A percentile compares a stretch with the other conserved stretches of the same genome.
phyloP scores from a whole-genome alignment of 2,888 invertebrate genomes.

The Oasisia sp. region DNA sequence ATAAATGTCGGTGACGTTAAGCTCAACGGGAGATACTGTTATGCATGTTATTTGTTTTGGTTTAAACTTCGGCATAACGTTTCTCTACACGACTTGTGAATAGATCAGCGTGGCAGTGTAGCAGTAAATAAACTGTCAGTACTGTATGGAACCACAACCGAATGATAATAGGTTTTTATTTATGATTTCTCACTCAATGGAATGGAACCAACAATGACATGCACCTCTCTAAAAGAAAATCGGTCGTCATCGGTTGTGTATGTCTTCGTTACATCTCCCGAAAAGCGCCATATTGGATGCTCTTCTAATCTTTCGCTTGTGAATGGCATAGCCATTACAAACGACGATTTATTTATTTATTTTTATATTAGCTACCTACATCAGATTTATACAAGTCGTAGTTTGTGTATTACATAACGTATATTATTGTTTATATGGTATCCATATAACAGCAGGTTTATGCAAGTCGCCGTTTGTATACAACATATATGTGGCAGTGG shows the following conservation, averaged over 20 bases:
- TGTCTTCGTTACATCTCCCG: neutral
- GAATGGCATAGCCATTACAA: neutral
- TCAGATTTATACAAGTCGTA: neutral
- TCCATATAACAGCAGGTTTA: neutral
- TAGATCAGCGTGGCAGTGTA: no score
- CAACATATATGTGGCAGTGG: no score
- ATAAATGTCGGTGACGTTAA: neutral
- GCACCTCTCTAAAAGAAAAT: neutral
- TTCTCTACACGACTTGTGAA: no score
- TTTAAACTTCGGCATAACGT: neutral
- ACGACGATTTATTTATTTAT: neutral
- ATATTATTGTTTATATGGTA: neutral
- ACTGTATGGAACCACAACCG: no score
- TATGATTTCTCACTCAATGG: no score
- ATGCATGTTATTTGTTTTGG: neutral
- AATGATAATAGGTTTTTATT: no score
- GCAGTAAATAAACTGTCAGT: no score
- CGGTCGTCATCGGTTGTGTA: neutral
- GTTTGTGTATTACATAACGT: neutral
- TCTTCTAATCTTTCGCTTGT: no score
- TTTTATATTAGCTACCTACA: neutral
- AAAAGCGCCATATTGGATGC: neutral
- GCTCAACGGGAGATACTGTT: neutral
- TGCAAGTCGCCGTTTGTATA: no score
- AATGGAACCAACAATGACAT: neutral